Base-by-base conservation (phyloP, 2,888 invertebrate species). In the Thecophora atra region DNA sequence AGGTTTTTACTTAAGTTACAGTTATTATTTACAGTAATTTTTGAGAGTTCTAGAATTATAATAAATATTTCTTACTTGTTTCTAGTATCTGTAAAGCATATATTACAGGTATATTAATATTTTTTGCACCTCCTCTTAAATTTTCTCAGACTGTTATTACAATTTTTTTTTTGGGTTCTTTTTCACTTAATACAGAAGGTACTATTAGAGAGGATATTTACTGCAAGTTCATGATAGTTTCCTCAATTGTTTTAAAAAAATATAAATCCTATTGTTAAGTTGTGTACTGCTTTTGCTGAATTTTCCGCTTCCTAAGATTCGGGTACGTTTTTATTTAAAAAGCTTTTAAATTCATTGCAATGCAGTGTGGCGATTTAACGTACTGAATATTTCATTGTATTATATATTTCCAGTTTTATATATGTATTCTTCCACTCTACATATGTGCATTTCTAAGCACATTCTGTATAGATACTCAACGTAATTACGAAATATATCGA, bases 171-270 rank as follows among this genome's bases (percentile, higher is more conserved):
- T 63, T 37, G 17, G 37, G 19, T 30, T 24, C 30, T 30, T 6
- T 30, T 60, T 60, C 19, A 13, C 6, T 60, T 60, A 30, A 63
- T 42, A 21, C 42, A 63, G 24, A 63, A 63, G 63, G 63, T 63
- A 63, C 60, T 63, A 44, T 63, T 13, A 63, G 42, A 21, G 42
- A 42, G 42, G 2, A 30, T 19, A 42, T 37, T 21, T 19, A 42
- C 37, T 63, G 63, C 42, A n/a, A 37, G 21, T 63, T 19, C 21
- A 42, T 8, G 3, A n/a, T 13, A 54, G 54, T 21, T 54, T 54
- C 19, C 5, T 42, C 37, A 42, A 44, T 11, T 37, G 30, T 13
- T 63, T 37, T 37, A 8, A 21, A 21, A 63, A 21, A 24, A 21
- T 63, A 21, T n/a, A 37, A 42, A 21, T 8, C n/a, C 8, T 30